Base-by-base conservation (phyloP, 2,797 vertebrate species). In the Gymnothorax javanicus region DNA sequence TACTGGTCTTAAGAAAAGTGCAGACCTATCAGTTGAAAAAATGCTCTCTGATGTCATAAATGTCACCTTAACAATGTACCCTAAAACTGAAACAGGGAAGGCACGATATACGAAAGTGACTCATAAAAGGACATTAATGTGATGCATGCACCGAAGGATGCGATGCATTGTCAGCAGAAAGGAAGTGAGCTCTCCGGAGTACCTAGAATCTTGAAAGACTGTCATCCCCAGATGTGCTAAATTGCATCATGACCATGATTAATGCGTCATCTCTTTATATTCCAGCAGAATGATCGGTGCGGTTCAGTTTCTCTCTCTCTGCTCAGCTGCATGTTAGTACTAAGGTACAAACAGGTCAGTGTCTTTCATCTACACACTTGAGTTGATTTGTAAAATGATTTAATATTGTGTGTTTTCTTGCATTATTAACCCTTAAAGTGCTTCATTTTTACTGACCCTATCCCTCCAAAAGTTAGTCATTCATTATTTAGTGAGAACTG, bases 321-420 rank as follows among this genome's bases (percentile, higher is more conserved):
- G 7, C n/a, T 23, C 23, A 9, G 7, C 50, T 81, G 11, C n/a
- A 52, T 54, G 50, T 54, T 81, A 23, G 20, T 8, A 56, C 27
- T 2, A 23, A 81, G 7, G 50, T 11, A 73, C 11, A 43, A 75
- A 33, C 33, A 50, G 33, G 73, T 71, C 27, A 75, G 13, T 50
- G 73, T 17, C 13, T 75, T 75, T 75, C 20, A 52, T 50, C 1
- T 50, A 17, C 73, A 62, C 43, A 60, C 54, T 86, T 86, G 71
- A 77, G n/a, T 59, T 60, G n/a, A 81, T 86, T 58, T 60, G 20
- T 85, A 85, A 71, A 58, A 52, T 85, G 50, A 75, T 69, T 71
- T 73, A 71, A 85, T 85, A n/a, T 73, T n/a, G 73, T 64, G 64
- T 64, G 67, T 84, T 43, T 84, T n/a, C n/a, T n/a, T n/a, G n/a